phyloP scores from a whole-genome alignment of 1,140 invertebrate species.

The Sinella curviseta region DNA sequence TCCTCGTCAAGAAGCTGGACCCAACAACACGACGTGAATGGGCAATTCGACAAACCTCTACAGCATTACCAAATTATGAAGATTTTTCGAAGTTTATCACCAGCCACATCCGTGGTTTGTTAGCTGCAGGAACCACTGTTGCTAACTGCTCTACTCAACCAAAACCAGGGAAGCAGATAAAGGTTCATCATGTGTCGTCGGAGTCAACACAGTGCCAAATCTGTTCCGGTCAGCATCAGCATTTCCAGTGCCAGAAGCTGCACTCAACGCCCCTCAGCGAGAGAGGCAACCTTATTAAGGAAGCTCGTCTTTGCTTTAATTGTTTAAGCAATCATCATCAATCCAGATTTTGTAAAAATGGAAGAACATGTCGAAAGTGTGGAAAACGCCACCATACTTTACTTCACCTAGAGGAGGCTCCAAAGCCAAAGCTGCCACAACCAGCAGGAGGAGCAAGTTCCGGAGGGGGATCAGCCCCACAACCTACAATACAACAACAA shows the following conservation, averaged over 20 bases:
- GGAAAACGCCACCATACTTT: neutral
- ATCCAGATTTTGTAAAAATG: neutral
- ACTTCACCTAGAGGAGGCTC: neutral
- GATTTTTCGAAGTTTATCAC: neutral
- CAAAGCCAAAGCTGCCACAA: neutral
- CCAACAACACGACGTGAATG: neutral
- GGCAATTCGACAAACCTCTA: neutral
- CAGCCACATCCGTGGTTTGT: neutral
- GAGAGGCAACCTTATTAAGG: neutral
- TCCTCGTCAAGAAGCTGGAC: neutral
- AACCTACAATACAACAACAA: neutral
- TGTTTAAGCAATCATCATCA: neutral
- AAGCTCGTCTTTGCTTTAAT: neutral
- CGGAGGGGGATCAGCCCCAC: neutral
- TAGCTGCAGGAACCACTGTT: neutral
- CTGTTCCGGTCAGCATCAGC: neutral
- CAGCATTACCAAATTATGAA: neutral
- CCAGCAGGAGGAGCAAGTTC: neutral
- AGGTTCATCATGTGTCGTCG: neutral
- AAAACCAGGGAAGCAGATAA: neutral
- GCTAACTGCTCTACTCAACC: neutral
- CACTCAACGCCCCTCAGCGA: neutral
- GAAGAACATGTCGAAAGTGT: neutral
- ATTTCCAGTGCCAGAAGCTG: neutral
- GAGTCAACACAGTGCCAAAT: neutral